Evolutionary conservation across 2,888 invertebrate genomes (phyloP).

Genomic region (Phytoseiulus persimilis): DNA sequence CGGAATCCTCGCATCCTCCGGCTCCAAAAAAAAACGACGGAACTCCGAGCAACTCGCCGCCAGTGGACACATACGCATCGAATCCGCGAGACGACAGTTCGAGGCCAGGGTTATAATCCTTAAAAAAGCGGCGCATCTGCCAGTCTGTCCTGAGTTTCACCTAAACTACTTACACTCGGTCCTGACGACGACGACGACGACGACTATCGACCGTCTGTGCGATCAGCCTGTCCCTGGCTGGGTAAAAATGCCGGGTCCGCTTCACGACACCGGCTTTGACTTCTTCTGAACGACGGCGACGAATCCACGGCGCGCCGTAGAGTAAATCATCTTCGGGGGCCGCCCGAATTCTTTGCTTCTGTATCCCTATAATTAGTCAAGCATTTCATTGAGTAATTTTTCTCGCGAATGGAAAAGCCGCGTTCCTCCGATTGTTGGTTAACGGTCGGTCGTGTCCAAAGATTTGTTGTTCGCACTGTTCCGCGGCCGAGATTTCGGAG

Average conservation of each 20-base stretch:
- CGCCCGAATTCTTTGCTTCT: background rate
- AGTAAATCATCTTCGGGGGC: background rate
- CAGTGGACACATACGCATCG: conserved; percentile 26
- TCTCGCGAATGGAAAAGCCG: background rate
- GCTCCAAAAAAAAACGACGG: background rate
- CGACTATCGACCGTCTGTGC: background rate
- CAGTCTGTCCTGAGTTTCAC: background rate
- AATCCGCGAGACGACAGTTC: conserved; percentile 17
- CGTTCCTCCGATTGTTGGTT: background rate
- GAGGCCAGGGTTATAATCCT: conserved; percentile 38
- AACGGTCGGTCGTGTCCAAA: background rate
- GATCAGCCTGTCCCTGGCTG: background rate
- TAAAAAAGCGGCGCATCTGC: conserved; percentile 32
- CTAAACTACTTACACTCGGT: background rate
- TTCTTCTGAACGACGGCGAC: background rate
- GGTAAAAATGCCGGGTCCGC: background rate
- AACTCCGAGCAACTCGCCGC: background rate
- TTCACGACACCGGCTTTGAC: background rate
- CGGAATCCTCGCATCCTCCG: conserved; percentile 13
- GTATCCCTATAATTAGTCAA: conserved; percentile 23
- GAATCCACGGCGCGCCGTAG: background rate
- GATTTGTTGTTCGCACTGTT: background rate
- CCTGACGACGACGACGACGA: background rate
- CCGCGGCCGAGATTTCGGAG: background rate
- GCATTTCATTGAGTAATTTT: conserved; percentile 35